Base-by-base conservation (phyloP, 2,888 invertebrate species). In the Brachycybe producta region DNA sequence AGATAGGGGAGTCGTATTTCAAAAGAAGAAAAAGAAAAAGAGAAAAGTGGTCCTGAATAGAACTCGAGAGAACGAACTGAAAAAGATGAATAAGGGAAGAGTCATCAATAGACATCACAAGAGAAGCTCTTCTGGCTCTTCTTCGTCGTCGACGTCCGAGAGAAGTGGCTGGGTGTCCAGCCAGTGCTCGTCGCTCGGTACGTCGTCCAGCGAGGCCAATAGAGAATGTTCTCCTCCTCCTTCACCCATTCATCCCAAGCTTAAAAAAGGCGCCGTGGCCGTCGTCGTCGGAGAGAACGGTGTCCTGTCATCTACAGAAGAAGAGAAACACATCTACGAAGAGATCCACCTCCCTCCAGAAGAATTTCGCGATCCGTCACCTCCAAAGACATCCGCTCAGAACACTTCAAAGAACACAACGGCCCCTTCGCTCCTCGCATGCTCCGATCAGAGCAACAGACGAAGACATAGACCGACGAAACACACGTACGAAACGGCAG, bases 121-220 rank as follows among this genome's bases (percentile, higher is more conserved):
- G n/a, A n/a, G n/a, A n/a, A n/a, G n/a, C 56, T 8, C 56, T 17
- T 50, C 19, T 7, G 43, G 26, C 11, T 59, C 63, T 19, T 64
- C 65, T 8, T 54, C 64, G n/a, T 59, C 63, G 19, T 64, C 65
- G 2, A 71, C 74, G 4, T 85, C 84, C 60, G 86, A 86, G 65
- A 82, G 84, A 66, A 85, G 85, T 61, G 86, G 86, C 1, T 87
- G 86, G 85, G 84, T 86, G 1, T 84, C 84, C 27, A 85, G 73
- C 69, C 67, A 71, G 67, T 68, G 73, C 66, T 62, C 73, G 66
- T 65, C 74, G 64, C 61, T 71, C 61, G 56, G 66, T 62, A 58
- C 67, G 65, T 59, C 67, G 66, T 58, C 65, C 57, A 62, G 26
- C 13, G 41, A 41, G 11, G 38, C 13, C 4, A 23, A 21, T 15